Evolutionary conservation across 2,113 vertebrate genomes (phyloP).

Genomic region (Felis chaus): DNA sequence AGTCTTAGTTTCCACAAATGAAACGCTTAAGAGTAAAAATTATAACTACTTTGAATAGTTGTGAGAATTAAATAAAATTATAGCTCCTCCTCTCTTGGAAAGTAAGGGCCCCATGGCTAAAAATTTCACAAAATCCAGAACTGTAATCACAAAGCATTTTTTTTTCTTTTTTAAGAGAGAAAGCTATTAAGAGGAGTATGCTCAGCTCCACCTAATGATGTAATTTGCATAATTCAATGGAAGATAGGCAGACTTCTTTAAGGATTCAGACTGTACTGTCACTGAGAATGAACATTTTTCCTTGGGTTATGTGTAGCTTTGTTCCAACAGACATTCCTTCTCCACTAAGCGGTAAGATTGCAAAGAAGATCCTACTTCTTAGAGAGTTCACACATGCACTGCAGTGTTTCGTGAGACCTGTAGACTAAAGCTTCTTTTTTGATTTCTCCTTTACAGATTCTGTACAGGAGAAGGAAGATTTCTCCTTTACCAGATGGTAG

Average conservation of each 20-base stretch:
- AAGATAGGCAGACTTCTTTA: constrained; percentile 26
- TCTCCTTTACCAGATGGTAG: not conserved
- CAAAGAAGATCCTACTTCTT: not conserved
- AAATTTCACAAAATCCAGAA: constrained; percentile 4
- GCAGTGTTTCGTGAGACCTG: not conserved
- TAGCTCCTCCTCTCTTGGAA: not conserved
- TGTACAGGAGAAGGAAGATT: not conserved
- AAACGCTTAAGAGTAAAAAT: not conserved
- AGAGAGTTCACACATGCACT: not conserved
- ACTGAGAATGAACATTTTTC: not conserved
- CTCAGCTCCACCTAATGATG: not conserved
- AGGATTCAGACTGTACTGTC: not conserved
- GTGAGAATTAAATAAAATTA: not conserved
- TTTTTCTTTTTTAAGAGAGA: not conserved
- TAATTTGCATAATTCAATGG: constrained; percentile 55
- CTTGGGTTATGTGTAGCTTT: not conserved
- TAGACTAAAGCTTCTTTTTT: not conserved
- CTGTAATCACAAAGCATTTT: not conserved
- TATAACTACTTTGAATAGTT: not conserved
- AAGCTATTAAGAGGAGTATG: not conserved
- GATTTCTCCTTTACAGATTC: not conserved
- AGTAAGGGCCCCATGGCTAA: not conserved
- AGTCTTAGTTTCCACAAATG: not conserved
- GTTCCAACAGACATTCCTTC: not conserved
- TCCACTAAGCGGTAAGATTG: not conserved